Conservation (phyloP, 2,888 invertebrate genomes). For the Synanthedon vespiformis region DNA sequence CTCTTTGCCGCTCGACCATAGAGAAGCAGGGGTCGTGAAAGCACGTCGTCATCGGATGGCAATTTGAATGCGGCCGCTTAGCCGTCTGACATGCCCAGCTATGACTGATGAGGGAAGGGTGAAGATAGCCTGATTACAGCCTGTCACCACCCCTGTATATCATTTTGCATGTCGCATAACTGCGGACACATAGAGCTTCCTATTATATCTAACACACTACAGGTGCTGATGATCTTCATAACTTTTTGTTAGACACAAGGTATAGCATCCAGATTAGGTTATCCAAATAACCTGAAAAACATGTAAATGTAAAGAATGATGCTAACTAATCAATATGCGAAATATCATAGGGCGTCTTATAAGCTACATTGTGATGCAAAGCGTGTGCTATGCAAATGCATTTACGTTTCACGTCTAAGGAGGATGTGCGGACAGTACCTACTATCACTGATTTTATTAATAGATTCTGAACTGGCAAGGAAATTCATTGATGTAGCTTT, state of each 20-base stretch:
- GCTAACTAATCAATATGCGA: slow-evolving; percentile 22
- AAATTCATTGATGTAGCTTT: no score
- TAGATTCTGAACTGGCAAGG: no score
- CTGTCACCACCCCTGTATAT: slow-evolving; percentile 52
- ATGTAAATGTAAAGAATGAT: slow-evolving; percentile 7
- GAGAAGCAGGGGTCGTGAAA: slow-evolving; percentile 61
- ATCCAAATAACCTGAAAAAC: no score
- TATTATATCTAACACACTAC: not conserved
- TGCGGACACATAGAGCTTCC: slow-evolving; percentile 31
- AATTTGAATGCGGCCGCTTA: slow-evolving; percentile 70
- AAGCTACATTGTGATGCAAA: slow-evolving; percentile 44
- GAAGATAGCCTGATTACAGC: slow-evolving; percentile 56
- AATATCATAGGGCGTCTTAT: slow-evolving; percentile 28
- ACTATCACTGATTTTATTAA: no score
- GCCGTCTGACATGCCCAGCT: slow-evolving; percentile 47
- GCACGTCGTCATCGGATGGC: slow-evolving; percentile 65
- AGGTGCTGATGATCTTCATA: slow-evolving; percentile 1
- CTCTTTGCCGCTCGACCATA: slow-evolving; percentile 35
- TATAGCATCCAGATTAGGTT: no score
- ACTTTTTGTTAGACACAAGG: no score
- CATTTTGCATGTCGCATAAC: slow-evolving; percentile 44
- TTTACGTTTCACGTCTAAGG: slow-evolving; percentile 32
- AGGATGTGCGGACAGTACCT: not conserved
- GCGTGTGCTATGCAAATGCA: slow-evolving; percentile 44
- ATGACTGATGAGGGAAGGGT: slow-evolving; percentile 70